Percentiles rank a stretch among this genome's conserved stretches.
phyloP scores from a whole-genome alignment of 1,140 invertebrate genomes.

The Apolygus lucorum region DNA sequence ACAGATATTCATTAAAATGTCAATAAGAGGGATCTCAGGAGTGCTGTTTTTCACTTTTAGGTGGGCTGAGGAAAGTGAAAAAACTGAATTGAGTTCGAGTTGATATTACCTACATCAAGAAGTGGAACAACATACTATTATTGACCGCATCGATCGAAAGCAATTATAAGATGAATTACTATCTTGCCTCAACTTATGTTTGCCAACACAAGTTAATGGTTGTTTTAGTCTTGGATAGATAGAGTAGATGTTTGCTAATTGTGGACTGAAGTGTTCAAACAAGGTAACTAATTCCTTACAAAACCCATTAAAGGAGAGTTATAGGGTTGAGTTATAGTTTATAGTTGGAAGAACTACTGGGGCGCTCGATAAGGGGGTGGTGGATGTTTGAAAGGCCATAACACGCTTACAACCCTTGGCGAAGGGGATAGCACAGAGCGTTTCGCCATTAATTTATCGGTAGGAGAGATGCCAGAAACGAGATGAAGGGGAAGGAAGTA shows the following conservation, averaged over 20 bases:
- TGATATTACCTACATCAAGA: too few species aligned
- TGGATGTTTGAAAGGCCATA: background rate
- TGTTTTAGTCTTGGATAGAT: background rate
- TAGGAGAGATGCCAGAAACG: background rate
- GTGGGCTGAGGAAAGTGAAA: too few species aligned
- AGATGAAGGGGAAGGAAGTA: background rate
- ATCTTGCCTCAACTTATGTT: background rate
- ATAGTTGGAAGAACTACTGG: slow-evolving; percentile 9
- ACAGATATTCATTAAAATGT: too few species aligned
- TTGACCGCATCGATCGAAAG: too few species aligned
- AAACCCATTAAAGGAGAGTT: slow-evolving; percentile 12
- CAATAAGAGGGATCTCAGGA: too few species aligned
- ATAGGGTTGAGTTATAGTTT: slow-evolving; percentile 10
- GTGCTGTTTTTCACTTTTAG: too few species aligned
- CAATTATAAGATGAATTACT: background rate
- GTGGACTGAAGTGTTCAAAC: slow-evolving; percentile 1
- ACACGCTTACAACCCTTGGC: background rate
- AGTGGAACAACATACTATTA: too few species aligned
- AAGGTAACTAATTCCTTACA: slow-evolving; percentile 11
- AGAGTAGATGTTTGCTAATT: slow-evolving; percentile 4
- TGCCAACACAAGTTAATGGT: slow-evolving; percentile 3
- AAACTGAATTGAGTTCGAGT: too few species aligned
- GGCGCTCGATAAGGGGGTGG: background rate
- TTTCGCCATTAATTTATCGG: background rate
- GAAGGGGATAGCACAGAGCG: background rate